Base-by-base conservation (phyloP, 2,888 invertebrate species). In the Lydus trimaculatus region DNA sequence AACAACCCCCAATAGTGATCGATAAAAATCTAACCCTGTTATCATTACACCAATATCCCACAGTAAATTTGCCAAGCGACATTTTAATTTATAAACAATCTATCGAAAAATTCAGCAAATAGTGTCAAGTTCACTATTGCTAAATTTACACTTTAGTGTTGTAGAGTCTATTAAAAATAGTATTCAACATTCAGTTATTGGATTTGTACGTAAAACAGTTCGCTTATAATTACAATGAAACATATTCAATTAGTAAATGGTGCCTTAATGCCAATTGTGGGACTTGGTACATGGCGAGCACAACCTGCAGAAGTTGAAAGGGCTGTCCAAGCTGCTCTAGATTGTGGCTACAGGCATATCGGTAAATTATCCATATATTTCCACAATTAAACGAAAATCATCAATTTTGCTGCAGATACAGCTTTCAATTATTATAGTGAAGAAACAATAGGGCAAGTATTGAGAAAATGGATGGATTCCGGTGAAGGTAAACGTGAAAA, bases 351-450 rank as follows among this genome's bases (percentile, higher is more conserved):
- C 79, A 88, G 91, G 73, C 93, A 93, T 75, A 91, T 85, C 33
- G 85, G 85, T 85, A 79, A 75, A 71, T 23, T 69, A n/a, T n/a
- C n/a, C n/a, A n/a, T n/a, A n/a, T n/a, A n/a, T n/a, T n/a, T n/a
- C n/a, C n/a, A n/a, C n/a, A n/a, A n/a, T n/a, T n/a, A n/a, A n/a
- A n/a, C n/a, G n/a, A n/a, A n/a, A n/a, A n/a, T n/a, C n/a, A n/a
- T n/a, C n/a, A n/a, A n/a, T n/a, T n/a, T n/a, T n/a, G n/a, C n/a
- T 69, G 8, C 48, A 81, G 94, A 94, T 81, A 94, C 94, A 13
- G 94, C 94, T 31, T 91, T 91, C 80, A 91, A 91, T 85, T 94
- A 94, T 79, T 90, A 91, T 72, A 94, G 93, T 77, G 94, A 94
- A 84, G 91, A 91, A 73, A 88, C 90, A 1, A 91, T 94, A 73